Evolutionary conservation across 2,113 vertebrate genomes (phyloP).

Genomic region (Grallaria varia): DNA sequence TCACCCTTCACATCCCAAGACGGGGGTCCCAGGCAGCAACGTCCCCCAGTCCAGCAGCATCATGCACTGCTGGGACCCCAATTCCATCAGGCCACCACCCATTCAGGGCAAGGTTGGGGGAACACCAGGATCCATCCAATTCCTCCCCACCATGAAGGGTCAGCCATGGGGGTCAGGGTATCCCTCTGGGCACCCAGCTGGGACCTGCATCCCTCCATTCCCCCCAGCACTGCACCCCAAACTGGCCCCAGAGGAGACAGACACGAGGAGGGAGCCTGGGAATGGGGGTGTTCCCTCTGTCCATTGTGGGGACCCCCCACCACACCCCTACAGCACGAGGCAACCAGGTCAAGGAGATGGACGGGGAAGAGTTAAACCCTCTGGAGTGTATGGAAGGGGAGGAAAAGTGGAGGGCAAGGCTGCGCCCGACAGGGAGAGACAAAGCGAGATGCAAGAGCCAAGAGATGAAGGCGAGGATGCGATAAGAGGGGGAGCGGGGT

Average conservation of each 20-base stretch:
- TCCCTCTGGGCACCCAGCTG: background rate
- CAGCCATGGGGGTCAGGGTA: rapidly evolving
- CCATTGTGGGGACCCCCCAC: rapidly evolving
- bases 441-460: conserved; percentile 5
- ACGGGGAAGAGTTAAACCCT: background rate
- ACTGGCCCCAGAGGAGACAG: rapidly evolving
- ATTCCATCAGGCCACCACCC: background rate
- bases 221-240: too few relatives aligned
- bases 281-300: background rate
- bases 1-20: background rate
- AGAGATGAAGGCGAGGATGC: background rate
- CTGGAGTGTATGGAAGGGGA: background rate
- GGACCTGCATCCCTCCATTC: background rate
- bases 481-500: conserved; percentile 62
- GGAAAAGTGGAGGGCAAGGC: background rate
- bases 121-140: background rate
- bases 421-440: background rate
- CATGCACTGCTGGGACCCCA: background rate
- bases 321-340: background rate
- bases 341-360: background rate
- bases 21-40: background rate
- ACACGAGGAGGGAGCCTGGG: rapidly evolving
- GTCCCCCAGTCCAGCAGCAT: background rate
- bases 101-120: rapidly evolving
- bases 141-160: rapidly evolving